Evolutionary conservation across 2,113 vertebrate species (phyloP).

Genomic region (Bufo bufo): DNA sequence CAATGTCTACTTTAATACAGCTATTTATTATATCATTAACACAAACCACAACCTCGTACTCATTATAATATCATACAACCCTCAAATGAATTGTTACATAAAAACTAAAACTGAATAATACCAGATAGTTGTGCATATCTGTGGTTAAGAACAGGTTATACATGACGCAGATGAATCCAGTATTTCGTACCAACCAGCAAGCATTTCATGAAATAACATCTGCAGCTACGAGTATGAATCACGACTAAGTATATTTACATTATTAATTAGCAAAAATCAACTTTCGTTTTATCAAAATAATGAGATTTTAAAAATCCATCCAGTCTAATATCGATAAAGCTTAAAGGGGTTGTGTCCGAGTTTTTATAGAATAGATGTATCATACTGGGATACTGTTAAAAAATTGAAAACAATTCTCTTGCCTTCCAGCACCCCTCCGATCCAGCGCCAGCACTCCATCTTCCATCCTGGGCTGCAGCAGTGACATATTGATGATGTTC

Average conservation of each 20-base stretch:
- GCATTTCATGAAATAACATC: not conserved
- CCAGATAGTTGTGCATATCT: not conserved
- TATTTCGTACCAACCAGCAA: not conserved
- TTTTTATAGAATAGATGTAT: no score
- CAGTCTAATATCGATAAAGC: not conserved
- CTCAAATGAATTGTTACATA: not conserved
- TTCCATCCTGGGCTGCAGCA: no score
- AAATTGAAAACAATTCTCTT: no score
- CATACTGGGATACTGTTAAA: no score
- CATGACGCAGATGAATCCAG: not conserved
- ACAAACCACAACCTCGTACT: not conserved
- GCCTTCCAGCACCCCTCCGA: no score
- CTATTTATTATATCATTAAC: conserved; percentile 16
- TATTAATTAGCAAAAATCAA: not conserved
- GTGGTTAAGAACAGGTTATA: not conserved
- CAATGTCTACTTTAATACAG: not conserved
- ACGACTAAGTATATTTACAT: not conserved
- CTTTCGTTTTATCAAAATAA: not conserved
- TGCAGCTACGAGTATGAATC: not conserved
- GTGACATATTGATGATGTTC: no score
- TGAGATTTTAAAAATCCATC: not conserved
- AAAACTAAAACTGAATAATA: not conserved
- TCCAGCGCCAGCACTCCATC: no score
- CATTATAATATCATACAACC: conserved; percentile 15
- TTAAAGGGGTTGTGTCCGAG: not conserved